A percentile compares a stretch with the other conserved stretches of the same genome.
These are phyloP conservation scores for Pontoporia blainvillei DNA, from an alignment of 2,113 vertebrate species.

Conservation along the genomic window DNA sequence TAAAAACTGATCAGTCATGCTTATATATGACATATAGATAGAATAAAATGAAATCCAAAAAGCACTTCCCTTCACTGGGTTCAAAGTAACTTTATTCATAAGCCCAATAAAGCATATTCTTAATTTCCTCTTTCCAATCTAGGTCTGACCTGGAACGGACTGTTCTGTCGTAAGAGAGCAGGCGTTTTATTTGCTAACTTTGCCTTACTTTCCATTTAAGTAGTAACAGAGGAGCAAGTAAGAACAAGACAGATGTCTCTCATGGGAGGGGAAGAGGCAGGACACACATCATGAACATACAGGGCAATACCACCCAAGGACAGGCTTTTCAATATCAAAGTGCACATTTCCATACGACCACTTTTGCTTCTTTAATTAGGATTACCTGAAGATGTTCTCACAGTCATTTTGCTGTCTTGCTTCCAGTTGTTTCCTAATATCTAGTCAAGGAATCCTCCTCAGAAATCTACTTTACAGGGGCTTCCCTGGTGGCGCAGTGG, in stretches of 20 bases:
- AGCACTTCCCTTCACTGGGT: not conserved
- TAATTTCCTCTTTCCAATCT: not conserved
- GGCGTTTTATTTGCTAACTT: not conserved
- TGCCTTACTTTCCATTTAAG: not conserved
- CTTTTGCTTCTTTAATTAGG: not conserved
- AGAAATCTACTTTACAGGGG: not conserved
- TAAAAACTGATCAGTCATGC: not conserved
- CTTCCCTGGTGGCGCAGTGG: too few species aligned
- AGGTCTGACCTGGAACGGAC: not conserved
- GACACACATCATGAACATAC: not conserved
- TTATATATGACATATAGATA: not conserved
- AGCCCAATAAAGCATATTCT: not conserved
- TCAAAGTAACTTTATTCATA: not conserved
- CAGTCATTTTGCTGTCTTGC: not conserved
- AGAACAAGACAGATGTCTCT: not conserved
- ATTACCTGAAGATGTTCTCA: not conserved
- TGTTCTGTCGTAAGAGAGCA: not conserved
- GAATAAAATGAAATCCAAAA: not conserved
- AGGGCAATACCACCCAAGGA: too few species aligned
- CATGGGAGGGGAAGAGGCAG: not conserved
- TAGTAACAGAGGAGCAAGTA: not conserved
- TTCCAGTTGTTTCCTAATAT: not conserved
- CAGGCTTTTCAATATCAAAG: not conserved
- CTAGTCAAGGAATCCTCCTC: not conserved
- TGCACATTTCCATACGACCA: not conserved